Evolutionary conservation across 1,140 invertebrate genomes (phyloP).

Genomic region (Teleopsis dalmanni): DNA sequence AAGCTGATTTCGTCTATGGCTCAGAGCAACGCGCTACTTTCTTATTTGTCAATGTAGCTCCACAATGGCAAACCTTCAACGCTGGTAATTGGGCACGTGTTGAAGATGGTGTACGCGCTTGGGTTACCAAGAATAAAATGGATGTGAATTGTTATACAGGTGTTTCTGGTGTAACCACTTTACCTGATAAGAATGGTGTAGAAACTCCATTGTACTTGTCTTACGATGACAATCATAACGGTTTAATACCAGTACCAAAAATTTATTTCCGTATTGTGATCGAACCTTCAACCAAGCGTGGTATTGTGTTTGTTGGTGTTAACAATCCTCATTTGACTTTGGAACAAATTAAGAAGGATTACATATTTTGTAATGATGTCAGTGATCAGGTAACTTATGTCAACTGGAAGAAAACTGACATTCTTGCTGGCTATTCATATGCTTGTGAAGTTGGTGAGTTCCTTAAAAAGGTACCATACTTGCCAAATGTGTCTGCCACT

Average conservation of each 20-base stretch:
- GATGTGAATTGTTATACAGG: slow-evolving; percentile 54
- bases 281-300: slow-evolving; percentile 43
- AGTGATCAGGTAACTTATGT: slow-evolving; percentile 47
- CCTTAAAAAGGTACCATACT: slow-evolving; percentile 46
- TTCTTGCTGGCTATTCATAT: slow-evolving; percentile 55
- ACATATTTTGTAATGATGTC: slow-evolving; percentile 50
- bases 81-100: slow-evolving; percentile 55
- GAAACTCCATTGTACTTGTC: slow-evolving; percentile 47
- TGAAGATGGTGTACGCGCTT: slow-evolving; percentile 45
- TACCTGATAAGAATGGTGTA: slow-evolving; percentile 46
- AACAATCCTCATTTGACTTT: slow-evolving; percentile 52
- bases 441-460: slow-evolving; percentile 58
- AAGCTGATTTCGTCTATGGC: slow-evolving; percentile 57
- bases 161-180: slow-evolving; percentile 47
- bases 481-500: slow-evolving; percentile 31
- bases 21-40: slow-evolving; percentile 58
- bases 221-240: slow-evolving; percentile 37
- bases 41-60: slow-evolving; percentile 57
- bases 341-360: slow-evolving; percentile 38
- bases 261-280: slow-evolving; percentile 56
- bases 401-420: slow-evolving; percentile 46
- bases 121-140: slow-evolving; percentile 32
- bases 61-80: slow-evolving; percentile 60
- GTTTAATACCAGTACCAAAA: slow-evolving; percentile 49
- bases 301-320: slow-evolving; percentile 51